phyloP scores from a whole-genome alignment of 1,140 invertebrate genomes.

The Bombyx mori region ASM3026992v2 NC_085127.1:8442001-8442500 shows the following conservation, averaged over 20 bases:
- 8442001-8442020: no score
- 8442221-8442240: not conserved
- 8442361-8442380: slow-evolving; percentile 76
- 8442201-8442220: no score
- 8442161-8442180: no score
- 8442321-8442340: slow-evolving; percentile 29
- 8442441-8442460: slow-evolving; percentile 80
- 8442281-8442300: slow-evolving; percentile 42
- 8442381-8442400: slow-evolving; percentile 64
- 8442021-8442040: no score
- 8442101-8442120: no score
- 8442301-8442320: slow-evolving; percentile 26
- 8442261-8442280: slow-evolving; percentile 34
- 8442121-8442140: no score
- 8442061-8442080: no score
- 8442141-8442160: no score
- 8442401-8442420: slow-evolving; percentile 51
- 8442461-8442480: slow-evolving; percentile 85
- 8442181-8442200: no score
- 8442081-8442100: no score
- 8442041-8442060: no score
- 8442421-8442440: slow-evolving; percentile 74
- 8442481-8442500: slow-evolving; percentile 87
- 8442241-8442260: slow-evolving; percentile 20
- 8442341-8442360: slow-evolving; percentile 56